A percentile compares a stretch with the other conserved stretches of the same genome.
Conservation (phyloP, 2,797 vertebrate species). For the Mormyrops attenuatus region DNA sequence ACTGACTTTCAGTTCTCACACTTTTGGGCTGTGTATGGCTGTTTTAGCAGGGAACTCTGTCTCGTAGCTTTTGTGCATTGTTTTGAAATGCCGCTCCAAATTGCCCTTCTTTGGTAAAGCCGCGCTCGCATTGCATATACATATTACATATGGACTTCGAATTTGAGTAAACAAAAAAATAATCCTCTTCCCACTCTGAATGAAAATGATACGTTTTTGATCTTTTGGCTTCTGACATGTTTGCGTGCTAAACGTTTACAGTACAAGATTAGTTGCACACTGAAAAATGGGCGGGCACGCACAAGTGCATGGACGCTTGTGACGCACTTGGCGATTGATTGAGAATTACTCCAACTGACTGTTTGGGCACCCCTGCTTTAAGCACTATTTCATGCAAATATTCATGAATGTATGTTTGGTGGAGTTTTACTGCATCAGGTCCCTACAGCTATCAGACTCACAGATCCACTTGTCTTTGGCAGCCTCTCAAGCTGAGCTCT, state of each 20-base stretch:
- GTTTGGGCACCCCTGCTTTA: not conserved
- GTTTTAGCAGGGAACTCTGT: not conserved
- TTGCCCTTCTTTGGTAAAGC: too few relatives aligned
- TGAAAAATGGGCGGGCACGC: too few relatives aligned
- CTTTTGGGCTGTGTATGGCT: too few relatives aligned
- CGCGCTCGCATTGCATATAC: too few relatives aligned
- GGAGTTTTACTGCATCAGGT: not conserved
- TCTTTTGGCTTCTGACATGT: not conserved
- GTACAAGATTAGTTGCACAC: not conserved
- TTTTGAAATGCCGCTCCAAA: too few relatives aligned
- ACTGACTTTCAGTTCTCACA: too few relatives aligned
- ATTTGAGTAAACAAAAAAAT: not conserved
- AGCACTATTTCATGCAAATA: not conserved
- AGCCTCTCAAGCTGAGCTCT: not conserved
- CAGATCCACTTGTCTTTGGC: not conserved
- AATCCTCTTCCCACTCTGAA: not conserved
- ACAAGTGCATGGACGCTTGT: not conserved
- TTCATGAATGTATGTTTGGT: conserved; percentile 9
- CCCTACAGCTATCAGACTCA: not conserved
- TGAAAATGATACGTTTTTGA: not conserved
- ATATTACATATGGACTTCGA: too few relatives aligned
- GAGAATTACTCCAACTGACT: not conserved
- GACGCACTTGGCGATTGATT: too few relatives aligned
- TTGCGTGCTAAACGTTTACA: not conserved
- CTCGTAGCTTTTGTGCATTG: too few relatives aligned